These are phyloP conservation scores for Cynoglossus semilaevis DNA, from an alignment of 2,113 vertebrate species.

Conservation along the genomic window DNA sequence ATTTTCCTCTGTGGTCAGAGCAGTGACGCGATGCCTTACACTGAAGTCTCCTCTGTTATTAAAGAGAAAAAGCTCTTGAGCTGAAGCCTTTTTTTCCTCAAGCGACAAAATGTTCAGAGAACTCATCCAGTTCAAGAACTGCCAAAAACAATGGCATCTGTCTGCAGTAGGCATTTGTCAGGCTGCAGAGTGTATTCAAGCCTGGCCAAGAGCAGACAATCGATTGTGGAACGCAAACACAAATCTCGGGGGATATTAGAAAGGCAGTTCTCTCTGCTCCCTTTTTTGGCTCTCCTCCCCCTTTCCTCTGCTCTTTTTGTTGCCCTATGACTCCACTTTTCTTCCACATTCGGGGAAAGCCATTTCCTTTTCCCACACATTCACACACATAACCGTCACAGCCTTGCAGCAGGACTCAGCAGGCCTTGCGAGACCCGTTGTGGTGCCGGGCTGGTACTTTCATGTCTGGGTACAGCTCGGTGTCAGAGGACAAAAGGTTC, in stretches of 20 bases:
- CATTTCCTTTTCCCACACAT: slow-evolving; percentile 63
- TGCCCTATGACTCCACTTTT: slow-evolving; percentile 43
- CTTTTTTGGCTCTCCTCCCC: slow-evolving; percentile 2
- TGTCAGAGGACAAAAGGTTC: slow-evolving; percentile 26
- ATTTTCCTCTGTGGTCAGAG: slow-evolving; percentile 59
- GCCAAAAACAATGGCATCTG: slow-evolving; percentile 30
- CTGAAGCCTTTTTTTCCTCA: slow-evolving; percentile 21
- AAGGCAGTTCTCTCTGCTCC: slow-evolving; percentile 23
- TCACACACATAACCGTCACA: slow-evolving; percentile 45
- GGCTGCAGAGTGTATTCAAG: slow-evolving; percentile 19
- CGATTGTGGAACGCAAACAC: slow-evolving; percentile 38
- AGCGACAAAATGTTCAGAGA: slow-evolving; percentile 26
- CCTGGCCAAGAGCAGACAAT: slow-evolving; percentile 27
- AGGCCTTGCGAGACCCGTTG: slow-evolving; percentile 45
- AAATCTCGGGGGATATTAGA: slow-evolving; percentile 33
- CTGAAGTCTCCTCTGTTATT: slow-evolving; percentile 47
- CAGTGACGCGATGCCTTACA: slow-evolving; percentile 50
- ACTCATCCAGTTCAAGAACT: slow-evolving; percentile 17
- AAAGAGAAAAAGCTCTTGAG: slow-evolving; percentile 37
- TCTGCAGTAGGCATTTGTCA: slow-evolving; percentile 10
- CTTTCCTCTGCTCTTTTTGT: slow-evolving; percentile 20
- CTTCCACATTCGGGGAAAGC: slow-evolving; percentile 19
- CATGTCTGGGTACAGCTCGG: slow-evolving; percentile 35
- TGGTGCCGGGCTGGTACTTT: slow-evolving; percentile 31
- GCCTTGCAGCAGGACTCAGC: slow-evolving; percentile 41